A percentile compares a stretch with the other conserved stretches of the same genome.
Evolutionary conservation across 2,113 vertebrate genomes (phyloP).

Genomic region (Phalacrocorax brasilianus): DNA sequence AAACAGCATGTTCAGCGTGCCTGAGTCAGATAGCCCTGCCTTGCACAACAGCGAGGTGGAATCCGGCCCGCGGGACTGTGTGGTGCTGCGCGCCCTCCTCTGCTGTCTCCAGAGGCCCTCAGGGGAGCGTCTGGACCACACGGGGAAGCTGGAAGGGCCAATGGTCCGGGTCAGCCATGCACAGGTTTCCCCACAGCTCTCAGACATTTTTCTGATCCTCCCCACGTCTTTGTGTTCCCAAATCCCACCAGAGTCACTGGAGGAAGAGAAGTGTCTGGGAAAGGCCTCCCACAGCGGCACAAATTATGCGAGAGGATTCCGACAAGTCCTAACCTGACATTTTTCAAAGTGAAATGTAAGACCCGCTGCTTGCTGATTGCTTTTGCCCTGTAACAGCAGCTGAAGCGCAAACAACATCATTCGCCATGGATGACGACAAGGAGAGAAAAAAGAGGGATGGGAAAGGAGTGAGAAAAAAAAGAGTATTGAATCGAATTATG

Average conservation of each 20-base stretch:
- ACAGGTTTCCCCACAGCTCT: accelerated
- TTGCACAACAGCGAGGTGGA: accelerated
- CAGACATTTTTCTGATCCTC: not conserved
- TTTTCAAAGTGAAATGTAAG: constrained; percentile 17
- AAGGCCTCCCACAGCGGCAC: not conserved
- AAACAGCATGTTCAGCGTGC: not conserved
- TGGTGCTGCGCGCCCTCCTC: not conserved
- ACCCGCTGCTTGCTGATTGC: not conserved
- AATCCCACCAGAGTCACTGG: not conserved
- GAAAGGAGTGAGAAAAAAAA: not conserved
- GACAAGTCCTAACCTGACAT: constrained; percentile 27
- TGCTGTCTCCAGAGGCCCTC: not conserved
- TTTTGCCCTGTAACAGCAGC: not conserved
- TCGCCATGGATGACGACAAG: not conserved
- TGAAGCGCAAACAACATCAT: not conserved
- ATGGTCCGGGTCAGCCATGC: accelerated
- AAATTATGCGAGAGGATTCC: not conserved
- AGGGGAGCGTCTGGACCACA: not conserved
- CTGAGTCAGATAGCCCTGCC: not conserved
- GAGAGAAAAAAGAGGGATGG: not conserved
- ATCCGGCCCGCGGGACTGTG: accelerated
- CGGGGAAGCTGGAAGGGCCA: not conserved
- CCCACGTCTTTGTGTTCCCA: not conserved
- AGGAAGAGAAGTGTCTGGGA: not conserved
- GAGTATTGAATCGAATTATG: not conserved